Evolutionary conservation across 1,140 invertebrate genomes (phyloP).

Genomic region (Dreissena polymorpha): DNA sequence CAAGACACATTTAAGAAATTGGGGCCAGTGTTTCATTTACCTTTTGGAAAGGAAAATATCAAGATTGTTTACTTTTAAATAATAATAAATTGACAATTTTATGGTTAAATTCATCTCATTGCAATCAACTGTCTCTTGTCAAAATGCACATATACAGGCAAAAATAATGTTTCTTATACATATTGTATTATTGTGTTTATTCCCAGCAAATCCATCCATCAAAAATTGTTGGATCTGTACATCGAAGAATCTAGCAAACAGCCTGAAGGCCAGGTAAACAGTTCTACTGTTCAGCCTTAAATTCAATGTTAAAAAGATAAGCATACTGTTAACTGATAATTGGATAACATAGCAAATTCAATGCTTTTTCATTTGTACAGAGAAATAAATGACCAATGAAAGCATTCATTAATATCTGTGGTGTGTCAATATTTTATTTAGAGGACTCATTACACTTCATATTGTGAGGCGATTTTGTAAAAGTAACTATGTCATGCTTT

Average conservation of each 20-base stretch:
- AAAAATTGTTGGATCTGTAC: conserved; percentile 77
- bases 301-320: neutral
- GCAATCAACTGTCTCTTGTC: too few relatives aligned
- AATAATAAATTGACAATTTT: too few relatives aligned
- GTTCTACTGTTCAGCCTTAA: neutral
- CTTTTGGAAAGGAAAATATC: too few relatives aligned
- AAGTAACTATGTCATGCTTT: neutral
- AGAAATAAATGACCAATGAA: neutral
- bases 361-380: neutral
- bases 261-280: conserved; percentile 67
- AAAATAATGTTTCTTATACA: too few relatives aligned
- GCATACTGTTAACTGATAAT: neutral
- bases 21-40: too few relatives aligned
- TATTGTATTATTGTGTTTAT: too few relatives aligned
- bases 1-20: too few relatives aligned
- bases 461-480: neutral
- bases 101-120: too few relatives aligned
- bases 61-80: too few relatives aligned
- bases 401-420: too few relatives aligned
- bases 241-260: conserved; percentile 76
- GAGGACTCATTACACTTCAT: neutral
- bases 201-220: conserved; percentile 74
- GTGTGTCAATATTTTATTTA: neutral
- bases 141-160: too few relatives aligned
- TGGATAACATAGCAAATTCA: too few relatives aligned